Evolutionary conservation across 2,113 vertebrate genomes (phyloP).

Genomic region (Etia nguti): DNA sequence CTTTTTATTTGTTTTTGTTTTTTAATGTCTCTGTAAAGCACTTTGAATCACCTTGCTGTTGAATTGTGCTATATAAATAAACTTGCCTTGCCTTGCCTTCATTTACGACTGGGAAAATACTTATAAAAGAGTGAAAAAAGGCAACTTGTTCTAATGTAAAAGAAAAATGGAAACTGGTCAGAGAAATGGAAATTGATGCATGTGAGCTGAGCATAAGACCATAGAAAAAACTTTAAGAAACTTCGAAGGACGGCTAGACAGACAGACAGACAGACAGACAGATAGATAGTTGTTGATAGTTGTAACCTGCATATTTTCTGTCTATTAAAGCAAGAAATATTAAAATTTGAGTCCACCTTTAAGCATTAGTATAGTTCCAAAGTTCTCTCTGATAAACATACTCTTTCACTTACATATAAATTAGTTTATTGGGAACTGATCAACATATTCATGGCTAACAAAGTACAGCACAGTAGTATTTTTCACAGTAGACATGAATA

Average conservation of each 20-base stretch:
- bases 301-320: neutral
- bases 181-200: rapidly evolving
- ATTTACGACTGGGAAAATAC: neutral
- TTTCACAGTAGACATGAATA: neutral
- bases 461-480: neutral
- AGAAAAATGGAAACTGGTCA: neutral
- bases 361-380: neutral
- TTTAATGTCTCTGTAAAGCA: no score
- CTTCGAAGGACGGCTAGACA: neutral
- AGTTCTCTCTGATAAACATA: neutral
- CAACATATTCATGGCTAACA: neutral
- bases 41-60: no score
- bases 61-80: no score
- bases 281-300: neutral
- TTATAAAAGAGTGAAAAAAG: neutral
- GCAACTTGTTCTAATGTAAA: neutral
- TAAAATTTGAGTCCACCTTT: neutral
- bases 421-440: neutral
- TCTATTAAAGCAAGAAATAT: neutral
- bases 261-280: neutral
- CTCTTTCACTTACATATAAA: neutral
- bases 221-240: neutral
- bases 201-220: neutral
- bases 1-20: no score
- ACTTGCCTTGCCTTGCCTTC: no score